These are phyloP conservation scores for Brachionus paranguensis DNA, from an alignment of 1,140 invertebrate species.

Conservation along the genomic window DNA sequence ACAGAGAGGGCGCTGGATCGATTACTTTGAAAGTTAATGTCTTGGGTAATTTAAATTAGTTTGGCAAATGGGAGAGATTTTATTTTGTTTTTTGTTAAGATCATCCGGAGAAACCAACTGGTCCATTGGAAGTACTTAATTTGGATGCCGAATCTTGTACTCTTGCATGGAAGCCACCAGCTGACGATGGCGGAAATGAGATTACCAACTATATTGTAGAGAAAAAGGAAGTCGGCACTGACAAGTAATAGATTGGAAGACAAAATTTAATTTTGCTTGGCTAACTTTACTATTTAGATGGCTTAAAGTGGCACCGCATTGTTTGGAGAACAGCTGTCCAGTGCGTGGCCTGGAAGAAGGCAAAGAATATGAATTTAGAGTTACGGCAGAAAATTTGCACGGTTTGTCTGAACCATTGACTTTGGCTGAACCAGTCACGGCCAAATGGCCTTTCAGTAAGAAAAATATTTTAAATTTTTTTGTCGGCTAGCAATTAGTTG, in stretches of 20 bases:
- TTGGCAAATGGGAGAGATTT: conserved; percentile 50
- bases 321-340: conserved; percentile 70
- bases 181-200: conserved; percentile 74
- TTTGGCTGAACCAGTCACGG: conserved; percentile 78
- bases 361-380: conserved; percentile 88
- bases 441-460: conserved; percentile 85
- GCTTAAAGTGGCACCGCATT: conserved; percentile 33
- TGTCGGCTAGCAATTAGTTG: no score
- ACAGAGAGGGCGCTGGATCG: conserved; percentile 86
- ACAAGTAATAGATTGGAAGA: conserved; percentile 46
- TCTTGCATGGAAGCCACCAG: conserved; percentile 88
- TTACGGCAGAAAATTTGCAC: conserved; percentile 93
- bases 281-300: background rate
- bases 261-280: background rate
- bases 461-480: conserved; percentile 37
- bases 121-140: conserved; percentile 72
- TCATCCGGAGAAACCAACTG: conserved; percentile 77
- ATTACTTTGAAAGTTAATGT: conserved; percentile 88
- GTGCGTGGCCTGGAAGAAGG: conserved; percentile 84
- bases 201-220: conserved; percentile 95
- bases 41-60: conserved; percentile 51
- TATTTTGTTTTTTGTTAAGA: conserved; percentile 57
- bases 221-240: conserved; percentile 70
- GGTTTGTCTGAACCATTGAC: conserved; percentile 84
- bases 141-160: conserved; percentile 90